Base-by-base conservation (phyloP, 2,888 invertebrate genomes). In the Protodeltote pygarga region DNA sequence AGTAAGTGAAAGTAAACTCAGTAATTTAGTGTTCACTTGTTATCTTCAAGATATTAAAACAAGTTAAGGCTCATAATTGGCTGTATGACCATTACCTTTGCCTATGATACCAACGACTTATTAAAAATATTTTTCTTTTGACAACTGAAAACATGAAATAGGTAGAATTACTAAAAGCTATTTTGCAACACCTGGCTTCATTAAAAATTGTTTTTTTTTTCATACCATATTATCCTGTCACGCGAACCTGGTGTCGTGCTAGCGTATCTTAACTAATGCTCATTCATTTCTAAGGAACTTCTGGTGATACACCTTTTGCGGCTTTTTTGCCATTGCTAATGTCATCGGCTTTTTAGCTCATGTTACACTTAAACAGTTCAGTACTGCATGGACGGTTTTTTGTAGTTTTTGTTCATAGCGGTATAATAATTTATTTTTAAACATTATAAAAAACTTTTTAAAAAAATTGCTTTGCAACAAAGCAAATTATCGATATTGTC, bases 171-270 rank as follows among this genome's bases (percentile, higher is more conserved):
- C 33, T 49, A 40, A 27, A 19, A 63, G 42, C 17, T 34, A 17
- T n/a, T n/a, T n/a, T n/a, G 25, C 11, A 19, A 14, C 57, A 66
- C 44, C 67, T 50, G 67, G 57, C 32, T 41, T 47, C 42, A 67
- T 67, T 52, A 52, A 37, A 64, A 23, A 23, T 25, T 21, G 17
- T 24, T 44, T 39, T 51, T 62, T 61, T 55, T 47, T 31, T 37
- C 32, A 37, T 19, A 28, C 38, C 32, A 37, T 41, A 51, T 47
- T 77, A 77, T 65, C 77, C 78, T 77, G 73, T 77, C 78, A 78
- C 77, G 79, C 75, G 46, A 76, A 34, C 40, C 17, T 13, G 11
- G 32, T 15, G 23, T 10, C 15, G 33, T 19, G 38, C 25, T 24
- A 15, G 15, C 28, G 14, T 41, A 52, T 47, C 53, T 65, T 41